Evolutionary conservation across 2,113 vertebrate genomes (phyloP), one percentile per base, ranked within the genome.

Genomic region (Cromileptes altivelis): DNA sequence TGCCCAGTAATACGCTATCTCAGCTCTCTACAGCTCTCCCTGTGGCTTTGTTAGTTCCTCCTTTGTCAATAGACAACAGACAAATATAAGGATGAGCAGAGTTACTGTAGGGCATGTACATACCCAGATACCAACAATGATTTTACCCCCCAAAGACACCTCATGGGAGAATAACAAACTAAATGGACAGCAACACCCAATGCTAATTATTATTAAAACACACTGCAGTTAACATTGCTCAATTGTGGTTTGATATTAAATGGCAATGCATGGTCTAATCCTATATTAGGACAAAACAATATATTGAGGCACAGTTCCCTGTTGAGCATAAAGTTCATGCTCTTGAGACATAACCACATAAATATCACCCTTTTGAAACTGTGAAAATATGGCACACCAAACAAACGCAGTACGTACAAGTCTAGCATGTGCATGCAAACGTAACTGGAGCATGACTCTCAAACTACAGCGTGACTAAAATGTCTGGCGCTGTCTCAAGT

Each of bases 1-100:
- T 75, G 80, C 62, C 81, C 81, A n/a, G 78, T 90, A 91, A 86
- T 82, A 74, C 80, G 67, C 89, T 88, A 80, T 89, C 84, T 85
- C 70, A 62, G 87, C 84, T 68, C 74, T 74, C 72, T 80, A 7
- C 75, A 56, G 80, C 72, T 69, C 74, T 91, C 81, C 82, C 89
- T 80, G 55, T 70, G 85, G 89, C 86, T 85, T 83, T 84, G 87
- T 87, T 88, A 79, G 78, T 40, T 80, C 56, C 75, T 63, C 63
- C 60, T 81, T 80, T 80, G 86, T 91, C 85, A 89, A 93, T 75
- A 86, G 47, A 4, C n/a, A 60, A 15, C 14, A 33, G 49, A 65
- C 63, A 84, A 68, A 80, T n/a, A 49, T 56, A 71, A 74, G 55
- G 82, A 65, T 14, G 33, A 37, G 70, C 71, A 40, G 67, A 55